Evolutionary conservation across 1,140 invertebrate genomes (phyloP).

Genomic region (Aplysia californica): DNA sequence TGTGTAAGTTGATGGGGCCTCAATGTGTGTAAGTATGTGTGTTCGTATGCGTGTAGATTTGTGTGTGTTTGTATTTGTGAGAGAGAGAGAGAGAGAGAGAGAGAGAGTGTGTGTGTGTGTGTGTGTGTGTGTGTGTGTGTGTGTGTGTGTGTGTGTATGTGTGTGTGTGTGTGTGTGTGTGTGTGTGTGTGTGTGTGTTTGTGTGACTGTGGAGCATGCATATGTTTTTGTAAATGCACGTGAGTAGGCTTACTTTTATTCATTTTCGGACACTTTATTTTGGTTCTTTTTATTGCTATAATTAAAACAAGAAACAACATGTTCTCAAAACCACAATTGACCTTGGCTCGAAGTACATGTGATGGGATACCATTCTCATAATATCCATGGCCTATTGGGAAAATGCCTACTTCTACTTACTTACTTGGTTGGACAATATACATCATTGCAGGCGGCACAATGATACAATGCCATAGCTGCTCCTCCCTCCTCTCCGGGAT

Average conservation of each 20-base stretch:
- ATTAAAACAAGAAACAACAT: no score
- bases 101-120: background rate
- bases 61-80: background rate
- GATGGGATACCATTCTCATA: no score
- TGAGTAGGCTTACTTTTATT: background rate
- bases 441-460: no score
- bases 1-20: background rate
- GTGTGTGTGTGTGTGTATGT: background rate
- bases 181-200: no score
- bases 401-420: no score
- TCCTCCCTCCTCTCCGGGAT: no score
- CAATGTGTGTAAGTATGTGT: background rate
- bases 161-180: background rate
- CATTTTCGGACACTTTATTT: background rate
- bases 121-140: background rate
- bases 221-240: background rate
- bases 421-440: no score
- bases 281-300: background rate
- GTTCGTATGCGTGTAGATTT: background rate
- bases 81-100: conserved; percentile 11
- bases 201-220: no score
- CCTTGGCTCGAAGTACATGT: no score
- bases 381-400: no score
- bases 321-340: no score
- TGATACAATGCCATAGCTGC: no score